Conservation (phyloP, 2,888 invertebrate species). For the Polymixis flavicincta region DNA sequence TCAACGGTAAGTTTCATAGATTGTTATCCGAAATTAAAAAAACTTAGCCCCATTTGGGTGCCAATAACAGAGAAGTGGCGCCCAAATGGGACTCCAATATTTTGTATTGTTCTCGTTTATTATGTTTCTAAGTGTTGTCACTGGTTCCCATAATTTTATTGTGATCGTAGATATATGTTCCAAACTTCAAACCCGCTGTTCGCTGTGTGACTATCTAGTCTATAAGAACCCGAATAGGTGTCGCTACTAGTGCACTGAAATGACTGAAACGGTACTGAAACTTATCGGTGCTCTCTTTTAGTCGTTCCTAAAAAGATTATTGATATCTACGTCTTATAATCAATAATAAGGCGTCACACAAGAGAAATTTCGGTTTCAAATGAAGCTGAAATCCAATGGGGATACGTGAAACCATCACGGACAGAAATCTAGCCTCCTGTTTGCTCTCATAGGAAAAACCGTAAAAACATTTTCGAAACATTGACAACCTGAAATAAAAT, state of each 20-base stretch:
- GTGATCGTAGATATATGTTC: neutral
- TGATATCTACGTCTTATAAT: slow-evolving; percentile 29
- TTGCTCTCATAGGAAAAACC: slow-evolving; percentile 15
- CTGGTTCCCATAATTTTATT: neutral
- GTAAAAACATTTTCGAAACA: slow-evolving; percentile 1
- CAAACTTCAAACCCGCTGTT: neutral
- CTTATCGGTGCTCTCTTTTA: slow-evolving; percentile 19
- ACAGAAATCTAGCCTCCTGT: slow-evolving; percentile 4
- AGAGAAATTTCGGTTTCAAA: neutral
- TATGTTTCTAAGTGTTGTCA: neutral
- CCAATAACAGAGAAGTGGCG: slow-evolving; percentile 16
- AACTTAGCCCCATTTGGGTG: slow-evolving; percentile 5
- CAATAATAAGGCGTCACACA: slow-evolving; percentile 27
- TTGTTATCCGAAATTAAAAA: neutral
- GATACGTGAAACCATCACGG: neutral
- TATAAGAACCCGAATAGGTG: slow-evolving; percentile 16
- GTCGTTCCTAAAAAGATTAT: neutral
- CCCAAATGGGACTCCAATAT: slow-evolving; percentile 24
- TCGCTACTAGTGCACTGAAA: slow-evolving; percentile 16
- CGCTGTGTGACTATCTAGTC: neutral
- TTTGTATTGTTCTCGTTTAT: neutral
- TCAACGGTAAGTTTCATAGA: neutral
- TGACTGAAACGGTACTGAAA: slow-evolving; percentile 14
- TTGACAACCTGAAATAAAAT: neutral
- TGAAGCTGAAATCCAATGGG: slow-evolving; percentile 29